A percentile compares a stretch with the other conserved stretches of the same genome.
These are phyloP conservation scores for Xestia rhomboidea DNA, from an alignment of 2,888 invertebrate species.

Conservation along the genomic window DNA sequence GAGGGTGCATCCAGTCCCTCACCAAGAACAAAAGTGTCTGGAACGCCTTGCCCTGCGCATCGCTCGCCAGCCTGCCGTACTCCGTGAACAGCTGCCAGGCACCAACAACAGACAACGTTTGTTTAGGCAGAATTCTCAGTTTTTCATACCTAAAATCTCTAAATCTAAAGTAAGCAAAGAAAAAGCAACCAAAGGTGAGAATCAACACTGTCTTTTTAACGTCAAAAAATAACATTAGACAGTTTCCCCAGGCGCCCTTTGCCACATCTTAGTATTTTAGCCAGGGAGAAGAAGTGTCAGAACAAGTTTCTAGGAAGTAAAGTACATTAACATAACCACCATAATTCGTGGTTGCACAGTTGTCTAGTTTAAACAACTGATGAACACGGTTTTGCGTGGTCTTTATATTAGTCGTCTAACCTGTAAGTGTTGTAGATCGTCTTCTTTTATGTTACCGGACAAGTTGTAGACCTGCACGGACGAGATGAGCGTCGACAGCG, in stretches of 20 bases:
- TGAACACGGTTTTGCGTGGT: not conserved
- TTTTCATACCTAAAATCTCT: not conserved
- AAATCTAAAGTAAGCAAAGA: not conserved
- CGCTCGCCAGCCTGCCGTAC: conserved; percentile 97
- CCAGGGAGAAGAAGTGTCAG: not conserved
- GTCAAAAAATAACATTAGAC: not conserved
- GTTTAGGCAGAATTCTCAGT: not conserved
- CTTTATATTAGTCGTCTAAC: conserved; percentile 71
- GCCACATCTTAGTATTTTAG: not conserved
- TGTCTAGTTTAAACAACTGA: not conserved
- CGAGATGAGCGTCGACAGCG: conserved; percentile 97
- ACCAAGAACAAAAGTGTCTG: conserved; percentile 96
- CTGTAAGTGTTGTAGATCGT: conserved; percentile 98
- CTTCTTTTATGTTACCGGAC: conserved; percentile 98
- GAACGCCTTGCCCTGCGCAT: conserved; percentile 94
- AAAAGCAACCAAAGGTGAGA: not conserved
- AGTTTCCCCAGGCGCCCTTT: not conserved
- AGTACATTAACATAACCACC: not conserved
- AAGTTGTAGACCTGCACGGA: conserved; percentile 98
- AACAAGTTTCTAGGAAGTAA: not conserved
- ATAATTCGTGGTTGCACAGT: not conserved
- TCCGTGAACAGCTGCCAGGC: conserved; percentile 96
- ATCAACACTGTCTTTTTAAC: not conserved
- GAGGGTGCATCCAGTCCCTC: conserved; percentile 98
- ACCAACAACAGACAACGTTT: conserved; percentile 8